Evolutionary conservation across 2,888 invertebrate genomes (phyloP).

Genomic region (Drosophila hawaiiensis): DNA sequence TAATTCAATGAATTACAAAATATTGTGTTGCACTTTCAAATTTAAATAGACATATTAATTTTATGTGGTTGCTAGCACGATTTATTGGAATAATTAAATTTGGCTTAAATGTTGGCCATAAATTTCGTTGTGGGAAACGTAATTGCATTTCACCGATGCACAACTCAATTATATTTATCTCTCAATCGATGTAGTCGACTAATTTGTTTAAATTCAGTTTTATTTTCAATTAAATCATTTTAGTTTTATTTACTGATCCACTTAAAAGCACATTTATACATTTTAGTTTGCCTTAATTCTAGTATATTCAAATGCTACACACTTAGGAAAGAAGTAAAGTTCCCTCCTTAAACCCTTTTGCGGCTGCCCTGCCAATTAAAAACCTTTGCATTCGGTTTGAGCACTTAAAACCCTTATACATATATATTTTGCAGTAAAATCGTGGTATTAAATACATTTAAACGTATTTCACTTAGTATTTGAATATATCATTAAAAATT

Average conservation of each 20-base stretch:
- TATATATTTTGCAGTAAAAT: constrained; percentile 19
- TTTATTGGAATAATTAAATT: background rate
- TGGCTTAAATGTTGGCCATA: background rate
- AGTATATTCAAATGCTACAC: constrained; percentile 13
- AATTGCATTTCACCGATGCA: background rate
- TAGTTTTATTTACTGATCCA: constrained; percentile 32
- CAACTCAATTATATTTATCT: background rate
- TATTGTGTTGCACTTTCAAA: background rate
- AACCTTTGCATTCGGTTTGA: constrained; percentile 5
- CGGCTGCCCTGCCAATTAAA: background rate
- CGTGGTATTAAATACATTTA: constrained; percentile 6
- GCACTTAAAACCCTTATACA: constrained; percentile 11
- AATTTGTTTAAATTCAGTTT: background rate
- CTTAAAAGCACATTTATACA: constrained; percentile 48
- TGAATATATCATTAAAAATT: background rate
- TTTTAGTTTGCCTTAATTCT: constrained; percentile 25
- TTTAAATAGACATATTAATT: background rate
- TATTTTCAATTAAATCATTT: constrained; percentile 1
- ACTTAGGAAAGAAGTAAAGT: background rate
- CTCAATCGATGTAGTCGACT: background rate
- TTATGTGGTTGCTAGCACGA: background rate
- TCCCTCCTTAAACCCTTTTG: background rate
- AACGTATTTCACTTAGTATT: background rate
- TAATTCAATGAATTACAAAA: background rate
- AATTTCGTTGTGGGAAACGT: background rate